Conservation (phyloP, 2,888 invertebrate genomes). For the Melinopterus prodromus region DNA sequence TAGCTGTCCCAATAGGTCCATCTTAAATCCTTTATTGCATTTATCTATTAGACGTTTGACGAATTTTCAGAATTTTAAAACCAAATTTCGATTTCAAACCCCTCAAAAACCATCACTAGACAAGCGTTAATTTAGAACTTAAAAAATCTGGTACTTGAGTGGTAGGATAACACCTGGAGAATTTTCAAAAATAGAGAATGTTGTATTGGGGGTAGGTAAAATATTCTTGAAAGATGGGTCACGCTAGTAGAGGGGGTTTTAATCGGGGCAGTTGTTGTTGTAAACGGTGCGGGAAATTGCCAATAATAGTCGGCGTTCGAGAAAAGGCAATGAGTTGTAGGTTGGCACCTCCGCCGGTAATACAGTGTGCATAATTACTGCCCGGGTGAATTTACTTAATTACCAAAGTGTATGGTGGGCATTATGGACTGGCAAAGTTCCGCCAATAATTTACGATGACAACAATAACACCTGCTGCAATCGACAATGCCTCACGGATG, state of each 20-base stretch:
- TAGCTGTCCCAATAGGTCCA: too few relatives aligned
- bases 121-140: too few relatives aligned
- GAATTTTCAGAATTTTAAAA: too few relatives aligned
- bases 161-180: too few relatives aligned
- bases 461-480: slow-evolving; percentile 61
- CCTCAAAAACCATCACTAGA: too few relatives aligned
- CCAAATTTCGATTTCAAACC: too few relatives aligned
- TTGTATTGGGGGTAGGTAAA: too few relatives aligned
- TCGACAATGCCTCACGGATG: slow-evolving; percentile 55
- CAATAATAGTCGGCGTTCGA: slow-evolving; percentile 12
- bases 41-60: too few relatives aligned
- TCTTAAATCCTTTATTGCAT: too few relatives aligned
- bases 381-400: slow-evolving; percentile 53
- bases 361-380: slow-evolving; percentile 18
- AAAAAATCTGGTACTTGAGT: too few relatives aligned
- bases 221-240: slow-evolving; percentile 12
- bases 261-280: not conserved
- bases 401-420: slow-evolving; percentile 50
- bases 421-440: slow-evolving; percentile 60
- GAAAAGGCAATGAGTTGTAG: slow-evolving; percentile 21
- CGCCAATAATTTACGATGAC: slow-evolving; percentile 59
- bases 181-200: too few relatives aligned
- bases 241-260: not conserved
- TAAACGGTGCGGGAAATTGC: slow-evolving; percentile 12
- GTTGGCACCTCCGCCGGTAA: not conserved